Evolutionary conservation across 2,888 invertebrate genomes (phyloP).

Genomic region (Euspilapteryx auroguttella): DNA sequence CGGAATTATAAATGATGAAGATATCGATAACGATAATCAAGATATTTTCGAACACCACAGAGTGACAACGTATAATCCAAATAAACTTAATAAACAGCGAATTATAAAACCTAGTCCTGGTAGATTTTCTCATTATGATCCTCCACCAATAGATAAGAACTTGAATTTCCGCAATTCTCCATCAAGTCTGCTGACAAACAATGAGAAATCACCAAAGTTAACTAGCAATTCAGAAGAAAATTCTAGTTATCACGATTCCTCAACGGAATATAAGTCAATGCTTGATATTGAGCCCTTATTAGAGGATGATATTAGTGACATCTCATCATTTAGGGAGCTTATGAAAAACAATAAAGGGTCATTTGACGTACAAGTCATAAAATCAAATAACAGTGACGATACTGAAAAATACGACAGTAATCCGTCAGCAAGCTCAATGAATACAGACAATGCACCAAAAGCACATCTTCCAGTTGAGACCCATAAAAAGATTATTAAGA

Average conservation of each 20-base stretch:
- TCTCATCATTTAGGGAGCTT: constrained; percentile 44
- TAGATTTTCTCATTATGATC: constrained; percentile 25
- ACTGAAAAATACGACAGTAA: constrained; percentile 32
- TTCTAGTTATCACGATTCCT: constrained; percentile 9
- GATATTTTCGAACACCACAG: constrained; percentile 42
- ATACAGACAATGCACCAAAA: constrained; percentile 32
- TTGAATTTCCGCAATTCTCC: constrained; percentile 15
- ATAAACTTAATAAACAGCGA: constrained; percentile 36
- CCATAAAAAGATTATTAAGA: no score
- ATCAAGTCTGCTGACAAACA: constrained; percentile 17
- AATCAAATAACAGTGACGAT: constrained; percentile 29
- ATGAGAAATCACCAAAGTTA: constrained; percentile 14
- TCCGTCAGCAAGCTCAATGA: constrained; percentile 44
- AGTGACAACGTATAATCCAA: constrained; percentile 51
- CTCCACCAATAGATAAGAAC: constrained; percentile 18
- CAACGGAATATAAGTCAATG: constrained; percentile 50
- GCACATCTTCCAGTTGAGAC: constrained; percentile 4
- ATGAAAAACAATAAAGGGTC: constrained; percentile 48
- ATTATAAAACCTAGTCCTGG: constrained; percentile 30
- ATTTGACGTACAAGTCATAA: constrained; percentile 58
- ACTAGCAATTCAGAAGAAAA: constrained; percentile 1
- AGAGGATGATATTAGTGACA: constrained; percentile 59
- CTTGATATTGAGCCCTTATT: constrained; percentile 60
- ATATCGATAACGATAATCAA: constrained; percentile 38
- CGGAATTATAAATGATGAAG: constrained; percentile 31